Percentiles rank a stretch among this genome's conserved stretches.
These are phyloP conservation scores for Idris sp. DNA, from an alignment of 1,140 invertebrate genomes.

Conservation along the genomic window DNA sequence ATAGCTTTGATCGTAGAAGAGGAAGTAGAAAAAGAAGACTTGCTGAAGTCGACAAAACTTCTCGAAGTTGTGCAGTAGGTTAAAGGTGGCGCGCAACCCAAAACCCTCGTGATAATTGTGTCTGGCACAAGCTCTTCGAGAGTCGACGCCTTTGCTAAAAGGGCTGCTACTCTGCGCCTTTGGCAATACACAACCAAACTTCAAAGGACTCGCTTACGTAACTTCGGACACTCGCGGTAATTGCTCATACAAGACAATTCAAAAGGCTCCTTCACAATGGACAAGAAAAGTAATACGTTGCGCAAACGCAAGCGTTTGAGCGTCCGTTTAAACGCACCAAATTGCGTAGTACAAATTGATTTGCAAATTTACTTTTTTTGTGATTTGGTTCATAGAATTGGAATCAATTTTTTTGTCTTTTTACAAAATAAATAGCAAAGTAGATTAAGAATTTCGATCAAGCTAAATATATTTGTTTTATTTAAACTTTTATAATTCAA, in stretches of 20 bases:
- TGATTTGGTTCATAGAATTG: no score
- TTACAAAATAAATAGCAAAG: no score
- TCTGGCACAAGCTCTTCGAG: constrained; percentile 70
- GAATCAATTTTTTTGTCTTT: no score
- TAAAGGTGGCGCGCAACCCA: constrained; percentile 56
- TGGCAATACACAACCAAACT: constrained; percentile 79
- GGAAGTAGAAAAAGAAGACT: constrained; percentile 55
- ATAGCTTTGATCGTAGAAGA: constrained; percentile 48
- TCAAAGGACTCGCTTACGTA: constrained; percentile 66
- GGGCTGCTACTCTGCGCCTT: constrained; percentile 79
- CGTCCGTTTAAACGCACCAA: no score
- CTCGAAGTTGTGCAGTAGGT: constrained; percentile 45
- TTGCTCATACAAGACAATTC: constrained; percentile 51
- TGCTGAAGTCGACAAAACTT: constrained; percentile 46
- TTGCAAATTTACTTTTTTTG: no score
- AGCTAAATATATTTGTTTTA: no score
- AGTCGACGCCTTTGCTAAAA: constrained; percentile 73
- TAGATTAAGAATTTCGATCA: no score
- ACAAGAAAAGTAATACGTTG: no score
- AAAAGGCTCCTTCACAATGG: no score
- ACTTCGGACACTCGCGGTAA: constrained; percentile 49
- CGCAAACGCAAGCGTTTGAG: no score
- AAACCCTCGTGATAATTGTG: constrained; percentile 72
- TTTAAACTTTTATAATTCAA: no score
- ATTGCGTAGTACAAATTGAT: no score